phyloP scores from a whole-genome alignment of 2,797 vertebrate genomes.

The Carduelis carduelis region DNA sequence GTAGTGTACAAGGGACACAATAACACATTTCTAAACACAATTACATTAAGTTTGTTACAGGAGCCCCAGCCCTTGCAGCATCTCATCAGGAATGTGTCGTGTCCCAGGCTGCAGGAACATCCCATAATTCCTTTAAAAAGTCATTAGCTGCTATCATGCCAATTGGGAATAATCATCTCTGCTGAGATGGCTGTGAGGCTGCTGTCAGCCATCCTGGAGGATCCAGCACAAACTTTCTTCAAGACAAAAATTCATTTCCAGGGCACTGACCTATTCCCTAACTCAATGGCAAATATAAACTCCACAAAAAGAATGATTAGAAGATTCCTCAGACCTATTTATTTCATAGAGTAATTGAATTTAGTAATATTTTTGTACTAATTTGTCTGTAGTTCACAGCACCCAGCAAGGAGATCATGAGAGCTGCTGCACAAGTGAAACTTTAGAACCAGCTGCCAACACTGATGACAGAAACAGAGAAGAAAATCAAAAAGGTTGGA shows the following conservation, averaged over 20 bases:
- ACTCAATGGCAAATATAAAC: not conserved
- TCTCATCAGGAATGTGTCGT: not conserved
- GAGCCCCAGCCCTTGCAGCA: not conserved
- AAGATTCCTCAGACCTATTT: not conserved
- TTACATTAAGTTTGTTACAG: not conserved
- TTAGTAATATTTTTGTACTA: not conserved
- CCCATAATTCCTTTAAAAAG: not conserved
- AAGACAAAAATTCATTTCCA: not conserved
- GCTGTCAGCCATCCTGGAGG: not conserved
- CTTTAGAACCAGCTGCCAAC: not conserved
- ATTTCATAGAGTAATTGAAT: not conserved
- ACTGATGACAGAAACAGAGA: not conserved
- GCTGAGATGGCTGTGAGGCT: not conserved
- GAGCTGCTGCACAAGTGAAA: not conserved
- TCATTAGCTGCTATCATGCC: not conserved
- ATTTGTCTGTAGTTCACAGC: not conserved
- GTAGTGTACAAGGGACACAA: not conserved
- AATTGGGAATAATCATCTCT: not conserved
- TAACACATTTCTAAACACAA: not conserved
- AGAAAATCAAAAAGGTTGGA: not conserved
- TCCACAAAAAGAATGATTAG: not conserved
- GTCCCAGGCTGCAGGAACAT: not conserved
- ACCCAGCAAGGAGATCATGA: not conserved
- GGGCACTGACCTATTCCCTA: not conserved
- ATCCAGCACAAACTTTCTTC: not conserved